Conservation (phyloP, 2,113 vertebrate species). For the Xiphorhynchus elegans region DNA sequence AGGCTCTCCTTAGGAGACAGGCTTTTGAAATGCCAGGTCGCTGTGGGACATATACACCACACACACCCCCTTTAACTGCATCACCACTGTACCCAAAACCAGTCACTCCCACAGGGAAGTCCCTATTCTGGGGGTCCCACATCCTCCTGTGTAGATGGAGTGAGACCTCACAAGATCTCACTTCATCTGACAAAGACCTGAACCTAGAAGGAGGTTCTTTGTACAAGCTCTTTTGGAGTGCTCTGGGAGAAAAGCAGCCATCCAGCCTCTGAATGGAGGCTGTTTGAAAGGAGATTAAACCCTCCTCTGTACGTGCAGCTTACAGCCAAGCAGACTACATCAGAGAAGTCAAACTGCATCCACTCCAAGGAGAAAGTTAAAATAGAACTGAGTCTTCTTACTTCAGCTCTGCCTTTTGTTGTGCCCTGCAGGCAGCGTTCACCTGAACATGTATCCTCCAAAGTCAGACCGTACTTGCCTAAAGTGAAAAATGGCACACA, state of each 20-base stretch:
- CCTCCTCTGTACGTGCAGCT: not conserved
- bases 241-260: not conserved
- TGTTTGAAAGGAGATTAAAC: not conserved
- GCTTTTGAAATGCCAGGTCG: not conserved
- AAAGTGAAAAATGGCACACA: not conserved
- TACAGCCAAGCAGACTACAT: not conserved
- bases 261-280: not conserved
- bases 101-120: not conserved
- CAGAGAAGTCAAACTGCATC: not conserved
- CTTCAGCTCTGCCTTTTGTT: slow-evolving; percentile 8
- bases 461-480: not conserved
- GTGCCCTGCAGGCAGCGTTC: not conserved
- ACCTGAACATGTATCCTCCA: not conserved
- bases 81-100: not conserved
- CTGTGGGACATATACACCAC: not conserved
- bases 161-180: not conserved
- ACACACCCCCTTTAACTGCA: not conserved
- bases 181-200: not conserved
- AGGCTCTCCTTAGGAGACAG: not conserved
- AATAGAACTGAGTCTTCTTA: slow-evolving; percentile 16
- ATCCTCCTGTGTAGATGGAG: not conserved
- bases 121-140: not conserved
- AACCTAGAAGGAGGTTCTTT: not conserved
- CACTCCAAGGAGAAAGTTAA: slow-evolving; percentile 21
- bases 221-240: not conserved